Evolutionary conservation across 2,113 vertebrate genomes (phyloP).

Genomic region (Hemiscyllium ocellatum): DNA sequence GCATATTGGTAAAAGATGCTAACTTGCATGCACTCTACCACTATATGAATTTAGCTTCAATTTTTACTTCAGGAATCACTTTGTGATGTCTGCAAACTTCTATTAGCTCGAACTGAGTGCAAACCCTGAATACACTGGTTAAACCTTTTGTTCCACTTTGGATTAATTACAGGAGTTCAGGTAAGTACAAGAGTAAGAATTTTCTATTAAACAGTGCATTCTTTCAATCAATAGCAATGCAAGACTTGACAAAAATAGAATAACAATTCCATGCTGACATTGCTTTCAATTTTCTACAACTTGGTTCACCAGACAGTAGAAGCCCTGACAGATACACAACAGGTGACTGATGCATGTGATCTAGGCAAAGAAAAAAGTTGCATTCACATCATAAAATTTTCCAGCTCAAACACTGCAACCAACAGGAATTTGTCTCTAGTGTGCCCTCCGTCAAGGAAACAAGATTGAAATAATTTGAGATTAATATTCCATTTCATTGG

Average conservation of each 20-base stretch:
- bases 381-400: not conserved
- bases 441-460: not conserved
- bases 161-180: constrained; percentile 5
- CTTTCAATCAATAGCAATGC: not conserved
- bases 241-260: not conserved
- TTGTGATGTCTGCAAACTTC: not conserved
- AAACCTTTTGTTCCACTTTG: not conserved
- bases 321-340: not conserved
- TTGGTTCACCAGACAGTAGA: not conserved
- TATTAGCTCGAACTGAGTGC: not conserved
- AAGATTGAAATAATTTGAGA: not conserved
- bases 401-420: not conserved
- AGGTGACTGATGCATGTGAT: not conserved
- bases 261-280: not conserved
- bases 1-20: not conserved
- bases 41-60: not conserved
- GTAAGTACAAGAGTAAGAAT: not conserved
- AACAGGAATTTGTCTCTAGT: not conserved
- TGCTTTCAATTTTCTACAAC: not conserved
- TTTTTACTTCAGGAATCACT: not conserved
- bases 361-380: not conserved
- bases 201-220: not conserved
- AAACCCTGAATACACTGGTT: not conserved
- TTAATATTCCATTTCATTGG: not conserved
- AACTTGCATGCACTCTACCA: too few species aligned